Conservation (phyloP, 2,888 invertebrate genomes). For the Cosmia pyralina region DNA sequence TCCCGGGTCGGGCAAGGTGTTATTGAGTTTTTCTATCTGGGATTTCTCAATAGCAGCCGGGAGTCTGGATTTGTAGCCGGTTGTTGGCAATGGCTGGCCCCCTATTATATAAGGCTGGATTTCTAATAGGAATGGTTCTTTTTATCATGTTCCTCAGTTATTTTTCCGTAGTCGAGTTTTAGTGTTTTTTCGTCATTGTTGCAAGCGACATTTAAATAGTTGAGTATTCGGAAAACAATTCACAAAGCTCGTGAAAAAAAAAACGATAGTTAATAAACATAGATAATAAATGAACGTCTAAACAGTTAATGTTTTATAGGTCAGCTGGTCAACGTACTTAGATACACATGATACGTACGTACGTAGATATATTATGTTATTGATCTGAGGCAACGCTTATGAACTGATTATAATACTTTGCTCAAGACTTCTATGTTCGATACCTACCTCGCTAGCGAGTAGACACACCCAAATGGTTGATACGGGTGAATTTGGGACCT, state of each 20-base stretch:
- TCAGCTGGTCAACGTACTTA: constrained; percentile 46
- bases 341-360: constrained; percentile 12
- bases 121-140: not conserved
- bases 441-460: not conserved
- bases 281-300: constrained; percentile 12
- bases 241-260: not conserved
- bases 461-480: not conserved
- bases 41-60: too few species aligned
- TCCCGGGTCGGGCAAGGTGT: too few species aligned
- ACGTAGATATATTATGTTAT: constrained; percentile 8
- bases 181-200: not conserved
- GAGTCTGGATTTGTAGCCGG: too few species aligned
- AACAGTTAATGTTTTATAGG: constrained; percentile 21
- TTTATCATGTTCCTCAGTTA: not conserved
- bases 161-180: not conserved
- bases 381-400: constrained; percentile 41
- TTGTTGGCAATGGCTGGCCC: too few species aligned
- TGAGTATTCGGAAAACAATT: not conserved
- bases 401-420: constrained; percentile 14
- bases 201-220: too few species aligned
- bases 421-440: not conserved
- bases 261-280: not conserved
- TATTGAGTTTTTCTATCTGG: too few species aligned
- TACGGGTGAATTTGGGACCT: not conserved
- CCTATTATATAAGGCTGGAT: not conserved